phyloP scores from a whole-genome alignment of 2,797 vertebrate species.

The Anguilla obscura region DNA sequence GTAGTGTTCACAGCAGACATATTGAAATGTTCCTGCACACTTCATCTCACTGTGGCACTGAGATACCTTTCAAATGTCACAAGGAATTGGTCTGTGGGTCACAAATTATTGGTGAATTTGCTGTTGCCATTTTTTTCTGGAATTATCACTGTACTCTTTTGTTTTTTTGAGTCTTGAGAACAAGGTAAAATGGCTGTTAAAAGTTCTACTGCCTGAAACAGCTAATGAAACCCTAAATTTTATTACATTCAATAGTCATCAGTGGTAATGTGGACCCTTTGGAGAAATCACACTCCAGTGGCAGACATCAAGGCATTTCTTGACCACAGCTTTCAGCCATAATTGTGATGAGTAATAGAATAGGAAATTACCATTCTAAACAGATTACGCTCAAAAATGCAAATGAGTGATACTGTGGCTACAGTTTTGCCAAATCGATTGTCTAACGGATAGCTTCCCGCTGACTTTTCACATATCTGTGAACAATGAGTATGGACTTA shows the following conservation, averaged over 20 bases:
- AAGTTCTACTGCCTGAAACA: neutral
- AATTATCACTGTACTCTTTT: neutral
- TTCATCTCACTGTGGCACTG: neutral
- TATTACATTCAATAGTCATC: neutral
- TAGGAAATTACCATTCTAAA: neutral
- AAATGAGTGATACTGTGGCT: neutral
- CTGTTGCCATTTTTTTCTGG: neutral
- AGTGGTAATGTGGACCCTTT: neutral
- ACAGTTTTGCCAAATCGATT: neutral
- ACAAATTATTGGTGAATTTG: neutral
- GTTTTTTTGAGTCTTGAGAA: neutral
- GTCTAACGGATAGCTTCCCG: neutral
- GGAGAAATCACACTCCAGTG: neutral
- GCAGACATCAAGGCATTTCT: neutral
- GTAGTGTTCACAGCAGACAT: neutral
- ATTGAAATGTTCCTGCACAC: neutral
- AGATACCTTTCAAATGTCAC: constrained; percentile 5
- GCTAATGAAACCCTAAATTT: neutral
- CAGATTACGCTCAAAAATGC: neutral
- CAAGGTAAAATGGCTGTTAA: neutral
- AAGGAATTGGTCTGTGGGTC: neutral
- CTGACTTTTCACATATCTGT: neutral
- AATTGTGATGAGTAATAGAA: neutral
- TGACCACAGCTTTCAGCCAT: neutral
- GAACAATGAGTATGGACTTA: neutral